A percentile compares a stretch with the other conserved stretches of the same genome.
phyloP scores from a whole-genome alignment of 2,888 invertebrate genomes.

The Hirudinaria manillensis region DNA sequence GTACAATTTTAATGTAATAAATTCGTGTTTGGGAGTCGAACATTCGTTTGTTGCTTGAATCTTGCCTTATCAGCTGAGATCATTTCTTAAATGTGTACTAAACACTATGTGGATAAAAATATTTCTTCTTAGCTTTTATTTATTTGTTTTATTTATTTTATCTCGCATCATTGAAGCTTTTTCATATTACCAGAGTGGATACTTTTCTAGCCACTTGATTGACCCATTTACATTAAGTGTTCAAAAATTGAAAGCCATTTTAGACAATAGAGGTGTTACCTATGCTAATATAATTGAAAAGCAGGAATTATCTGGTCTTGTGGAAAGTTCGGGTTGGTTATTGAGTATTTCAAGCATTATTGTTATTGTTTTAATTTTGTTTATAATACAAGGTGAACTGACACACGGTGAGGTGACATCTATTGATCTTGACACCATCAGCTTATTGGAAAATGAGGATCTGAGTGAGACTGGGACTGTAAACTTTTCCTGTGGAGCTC shows the following conservation, averaged over 20 bases:
- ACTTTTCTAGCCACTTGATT: constrained; percentile 48
- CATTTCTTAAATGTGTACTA: background rate
- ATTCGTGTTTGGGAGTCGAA: too few species aligned
- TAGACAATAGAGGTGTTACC: constrained; percentile 54
- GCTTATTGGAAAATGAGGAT: background rate
- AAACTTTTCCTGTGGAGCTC: constrained; percentile 53
- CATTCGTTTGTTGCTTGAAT: too few species aligned
- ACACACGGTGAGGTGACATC: constrained; percentile 48
- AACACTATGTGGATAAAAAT: constrained; percentile 51
- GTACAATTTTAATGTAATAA: too few species aligned
- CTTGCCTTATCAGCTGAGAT: too few species aligned
- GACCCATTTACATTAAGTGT: constrained; percentile 55
- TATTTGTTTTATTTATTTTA: constrained; percentile 51
- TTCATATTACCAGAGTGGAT: constrained; percentile 51
- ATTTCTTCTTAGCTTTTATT: constrained; percentile 50
- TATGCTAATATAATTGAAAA: constrained; percentile 54
- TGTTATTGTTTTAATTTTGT: background rate
- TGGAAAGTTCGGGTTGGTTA: constrained; percentile 51
- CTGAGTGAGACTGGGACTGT: constrained; percentile 40
- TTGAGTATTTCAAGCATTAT: background rate
- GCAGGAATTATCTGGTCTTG: constrained; percentile 51
- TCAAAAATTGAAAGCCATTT: constrained; percentile 51
- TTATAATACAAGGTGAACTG: constrained; percentile 45
- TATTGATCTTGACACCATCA: constrained; percentile 34
- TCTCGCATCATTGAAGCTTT: constrained; percentile 53